Evolutionary conservation across 2,113 vertebrate genomes (phyloP), one percentile per base, ranked within the genome.

Genomic region (Ochotona curzoniae): DNA sequence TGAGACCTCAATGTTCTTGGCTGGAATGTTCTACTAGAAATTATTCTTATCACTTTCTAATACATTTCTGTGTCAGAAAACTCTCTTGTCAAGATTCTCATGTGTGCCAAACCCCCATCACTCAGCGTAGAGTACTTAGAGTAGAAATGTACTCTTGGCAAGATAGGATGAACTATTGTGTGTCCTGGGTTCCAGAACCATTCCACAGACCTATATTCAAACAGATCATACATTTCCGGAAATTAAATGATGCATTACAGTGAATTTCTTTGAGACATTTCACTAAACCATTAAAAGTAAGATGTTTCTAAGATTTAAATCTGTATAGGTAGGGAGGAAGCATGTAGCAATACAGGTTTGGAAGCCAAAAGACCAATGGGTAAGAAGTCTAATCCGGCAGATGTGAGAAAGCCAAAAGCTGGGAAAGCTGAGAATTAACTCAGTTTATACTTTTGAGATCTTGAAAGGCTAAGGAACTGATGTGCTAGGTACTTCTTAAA

Each of bases 31-130:
- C 69, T 85, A 73, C 69, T 70, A 60, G 91, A 94, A 79, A 51
- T 61, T 35, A 61, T 88, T 90, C 35, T 60, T 30, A 82, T 63
- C 20, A 60, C 49, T 88, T 71, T 69, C 80, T 44, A 73, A 1
- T 83, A 71, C 91, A 23, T 90, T 94, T 91, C 67, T 85, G 67
- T 69, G 26, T 84, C 23, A 23, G 21, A n/a, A 61, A 70, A 23
- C 38, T 5, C 35, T 51, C 14, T 17, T 51, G 54, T 83, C 32
- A 25, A 32, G 63, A 17, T 85, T 84, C 79, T 95, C 67, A 49
- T 30, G 14, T 15, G 11, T 78, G 54, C 51, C 17, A 2, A 89
- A 93, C 67, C 5, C 61, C n/a, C 6, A 63, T 17, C 28, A 54
- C 60, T 83, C 49, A 69, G 15, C 30, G 76, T 86, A 71, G 73